Evolutionary conservation across 2,797 vertebrate genomes (phyloP).

Genomic region (Anabacerthia variegaticeps): DNA sequence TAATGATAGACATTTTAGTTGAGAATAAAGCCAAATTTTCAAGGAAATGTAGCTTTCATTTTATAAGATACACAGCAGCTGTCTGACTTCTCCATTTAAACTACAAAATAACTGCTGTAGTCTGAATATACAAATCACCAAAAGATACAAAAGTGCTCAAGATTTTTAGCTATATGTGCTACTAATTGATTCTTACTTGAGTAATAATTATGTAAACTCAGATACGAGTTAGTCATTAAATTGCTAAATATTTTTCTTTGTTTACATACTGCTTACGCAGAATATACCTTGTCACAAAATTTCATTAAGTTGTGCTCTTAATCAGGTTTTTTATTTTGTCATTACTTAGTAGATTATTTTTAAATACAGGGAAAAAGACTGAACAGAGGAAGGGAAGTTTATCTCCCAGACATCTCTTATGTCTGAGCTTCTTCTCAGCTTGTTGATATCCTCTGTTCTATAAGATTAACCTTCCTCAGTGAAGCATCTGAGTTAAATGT

Average conservation of each 20-base stretch:
- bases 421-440: neutral
- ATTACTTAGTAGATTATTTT: neutral
- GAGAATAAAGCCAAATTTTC: slow-evolving; percentile 71
- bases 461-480: neutral
- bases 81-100: slow-evolving; percentile 59
- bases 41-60: slow-evolving; percentile 69
- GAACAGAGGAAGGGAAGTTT: neutral
- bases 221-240: neutral
- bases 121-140: slow-evolving; percentile 14
- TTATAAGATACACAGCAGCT: slow-evolving; percentile 70
- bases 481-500: neutral
- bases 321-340: neutral
- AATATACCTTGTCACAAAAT: neutral
- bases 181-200: slow-evolving; percentile 8
- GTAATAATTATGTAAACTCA: neutral
- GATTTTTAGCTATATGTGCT: slow-evolving; percentile 36
- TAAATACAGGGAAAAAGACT: neutral
- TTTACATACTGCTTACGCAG: neutral
- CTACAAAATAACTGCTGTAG: slow-evolving; percentile 18
- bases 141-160: neutral
- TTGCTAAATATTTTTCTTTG: neutral
- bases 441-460: neutral
- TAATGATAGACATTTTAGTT: slow-evolving; percentile 61
- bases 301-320: neutral
- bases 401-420: neutral